A percentile compares a stretch with the other conserved stretches of the same genome.
phyloP scores from a whole-genome alignment of 2,797 vertebrate species.

The Sebastes variabilis region DNA sequence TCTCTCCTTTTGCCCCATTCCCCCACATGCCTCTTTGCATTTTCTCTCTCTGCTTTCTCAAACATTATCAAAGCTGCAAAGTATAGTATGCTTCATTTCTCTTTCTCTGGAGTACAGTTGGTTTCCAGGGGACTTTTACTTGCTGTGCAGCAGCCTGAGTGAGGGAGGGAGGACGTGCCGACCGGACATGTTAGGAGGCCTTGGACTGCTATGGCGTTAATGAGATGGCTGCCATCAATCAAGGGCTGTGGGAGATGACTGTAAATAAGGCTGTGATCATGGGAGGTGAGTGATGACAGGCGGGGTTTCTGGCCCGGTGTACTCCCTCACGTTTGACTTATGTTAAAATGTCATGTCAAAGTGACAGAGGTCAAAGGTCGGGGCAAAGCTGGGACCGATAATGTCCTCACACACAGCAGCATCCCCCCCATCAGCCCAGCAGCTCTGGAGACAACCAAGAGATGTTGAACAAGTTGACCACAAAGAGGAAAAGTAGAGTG shows the following conservation, averaged over 20 bases:
- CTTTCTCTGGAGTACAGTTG: constrained; percentile 12
- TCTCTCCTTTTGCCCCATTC: constrained; percentile 35
- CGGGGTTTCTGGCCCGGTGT: constrained; percentile 19
- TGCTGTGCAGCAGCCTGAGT: constrained; percentile 33
- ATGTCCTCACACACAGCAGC: constrained; percentile 28
- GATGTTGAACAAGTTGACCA: neutral
- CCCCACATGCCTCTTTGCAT: constrained; percentile 21
- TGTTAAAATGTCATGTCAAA: constrained; percentile 69
- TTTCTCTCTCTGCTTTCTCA: constrained; percentile 32
- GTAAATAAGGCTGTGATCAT: constrained; percentile 79
- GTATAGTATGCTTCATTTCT: neutral
- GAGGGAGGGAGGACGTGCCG: constrained; percentile 25
- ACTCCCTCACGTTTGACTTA: constrained; percentile 40
- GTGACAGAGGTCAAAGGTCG: constrained; percentile 61
- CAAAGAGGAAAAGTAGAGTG: neutral
- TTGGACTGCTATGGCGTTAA: constrained; percentile 66
- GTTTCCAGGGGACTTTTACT: constrained; percentile 57
- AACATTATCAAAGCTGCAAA: constrained; percentile 41
- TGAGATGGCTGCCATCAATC: constrained; percentile 78
- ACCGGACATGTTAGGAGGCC: constrained; percentile 43
- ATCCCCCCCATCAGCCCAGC: neutral
- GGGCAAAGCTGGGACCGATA: constrained; percentile 21
- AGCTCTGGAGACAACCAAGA: constrained; percentile 4
- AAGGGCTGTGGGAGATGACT: constrained; percentile 60
- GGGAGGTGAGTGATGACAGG: constrained; percentile 41